phyloP scores from a whole-genome alignment of 2,888 invertebrate species.

The Chaetoderma sp. region DNA sequence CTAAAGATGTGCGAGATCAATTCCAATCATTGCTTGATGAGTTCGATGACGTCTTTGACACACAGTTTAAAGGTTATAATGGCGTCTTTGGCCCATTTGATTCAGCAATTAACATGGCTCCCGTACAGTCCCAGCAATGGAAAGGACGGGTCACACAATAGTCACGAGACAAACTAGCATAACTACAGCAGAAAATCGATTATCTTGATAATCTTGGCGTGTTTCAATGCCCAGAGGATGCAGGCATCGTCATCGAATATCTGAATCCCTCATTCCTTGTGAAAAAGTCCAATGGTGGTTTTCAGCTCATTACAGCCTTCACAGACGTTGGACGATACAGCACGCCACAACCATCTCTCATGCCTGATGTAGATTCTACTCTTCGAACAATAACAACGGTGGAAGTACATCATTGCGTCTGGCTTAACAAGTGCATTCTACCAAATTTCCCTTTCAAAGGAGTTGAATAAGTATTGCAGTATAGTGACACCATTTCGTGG shows the following conservation, averaged over 20 bases:
- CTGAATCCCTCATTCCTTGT: slow-evolving; percentile 46
- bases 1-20: too few relatives aligned
- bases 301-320: slow-evolving; percentile 41
- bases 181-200: slow-evolving; percentile 40
- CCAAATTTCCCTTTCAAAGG: slow-evolving; percentile 34
- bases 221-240: slow-evolving; percentile 33
- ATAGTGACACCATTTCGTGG: slow-evolving; percentile 37
- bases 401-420: slow-evolving; percentile 24
- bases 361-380: slow-evolving; percentile 32
- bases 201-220: slow-evolving; percentile 41
- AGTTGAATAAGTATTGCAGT: slow-evolving; percentile 36
- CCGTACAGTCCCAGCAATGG: slow-evolving; percentile 12
- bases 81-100: slow-evolving; percentile 22
- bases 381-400: slow-evolving; percentile 19
- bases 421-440: slow-evolving; percentile 37
- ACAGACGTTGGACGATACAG: slow-evolving; percentile 40
- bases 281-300: slow-evolving; percentile 34
- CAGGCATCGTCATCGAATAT: slow-evolving; percentile 37
- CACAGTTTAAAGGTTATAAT: too few relatives aligned
- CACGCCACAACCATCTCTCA: slow-evolving; percentile 39
- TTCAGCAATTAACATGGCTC: too few relatives aligned
- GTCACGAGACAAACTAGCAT: slow-evolving; percentile 28
- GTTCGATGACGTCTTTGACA: too few relatives aligned
- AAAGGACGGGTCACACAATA: slow-evolving; percentile 26
- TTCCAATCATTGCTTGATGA: too few relatives aligned